Conservation (phyloP, 2,113 vertebrate species). For the Macrotus californicus region DNA sequence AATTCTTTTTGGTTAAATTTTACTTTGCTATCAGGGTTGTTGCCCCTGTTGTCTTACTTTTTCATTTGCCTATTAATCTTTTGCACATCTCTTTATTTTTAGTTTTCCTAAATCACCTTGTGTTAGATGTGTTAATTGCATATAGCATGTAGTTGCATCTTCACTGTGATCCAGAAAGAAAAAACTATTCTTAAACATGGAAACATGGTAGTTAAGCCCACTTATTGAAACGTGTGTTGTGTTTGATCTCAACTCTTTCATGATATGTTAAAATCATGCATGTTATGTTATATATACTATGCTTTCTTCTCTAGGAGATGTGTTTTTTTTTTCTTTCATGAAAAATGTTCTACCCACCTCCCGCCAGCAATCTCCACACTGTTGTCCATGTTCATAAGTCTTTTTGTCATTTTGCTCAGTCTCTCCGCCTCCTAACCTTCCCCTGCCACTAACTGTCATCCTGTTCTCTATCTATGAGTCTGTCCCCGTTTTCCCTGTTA, state of each 20-base stretch:
- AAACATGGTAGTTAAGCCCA: neutral
- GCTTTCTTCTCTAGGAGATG: neutral
- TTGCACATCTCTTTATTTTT: neutral
- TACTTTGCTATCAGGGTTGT: neutral
- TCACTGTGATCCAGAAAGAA: neutral
- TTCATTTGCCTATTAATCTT: neutral
- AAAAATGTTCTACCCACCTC: neutral
- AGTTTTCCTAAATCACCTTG: neutral
- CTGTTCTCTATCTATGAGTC: no score
- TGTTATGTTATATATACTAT: neutral
- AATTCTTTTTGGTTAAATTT: neutral
- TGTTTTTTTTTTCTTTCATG: neutral
- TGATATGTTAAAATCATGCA: neutral
- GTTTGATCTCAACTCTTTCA: neutral
- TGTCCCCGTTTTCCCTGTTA: no score
- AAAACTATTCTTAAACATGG: neutral
- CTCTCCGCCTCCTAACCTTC: no score
- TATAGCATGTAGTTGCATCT: neutral
- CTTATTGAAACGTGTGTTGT: neutral
- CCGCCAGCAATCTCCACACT: no score
- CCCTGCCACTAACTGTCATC: no score
- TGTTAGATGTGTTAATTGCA: neutral
- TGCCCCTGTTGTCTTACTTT: neutral
- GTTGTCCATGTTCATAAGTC: no score
- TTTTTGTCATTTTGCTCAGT: no score